Evolutionary conservation across 2,888 invertebrate species (phyloP), one percentile per base, ranked within the genome.

Genomic region (Spisula solida): DNA sequence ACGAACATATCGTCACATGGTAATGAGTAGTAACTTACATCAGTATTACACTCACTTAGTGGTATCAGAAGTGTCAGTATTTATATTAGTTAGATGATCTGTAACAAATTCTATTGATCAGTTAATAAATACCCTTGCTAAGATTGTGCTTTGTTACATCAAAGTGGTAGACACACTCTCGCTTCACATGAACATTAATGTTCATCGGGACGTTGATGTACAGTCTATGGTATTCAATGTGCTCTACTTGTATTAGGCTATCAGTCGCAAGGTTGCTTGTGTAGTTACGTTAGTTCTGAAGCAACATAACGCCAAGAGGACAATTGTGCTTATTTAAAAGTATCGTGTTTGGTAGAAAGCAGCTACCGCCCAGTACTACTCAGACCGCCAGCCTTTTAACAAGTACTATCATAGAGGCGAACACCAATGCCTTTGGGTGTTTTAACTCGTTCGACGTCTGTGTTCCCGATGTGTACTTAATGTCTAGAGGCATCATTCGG

Each of bases 91-190:
- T 25, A 18, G 29, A 12, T 31, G 34, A 34, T 75, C 18, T 75
- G 31, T 4, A 75, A 75, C 34, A 75, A 31, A 75, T 75, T 75
- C 75, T 34, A 75, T 75, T 75, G 75, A 75, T 75, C 75, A 34
- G 75, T 75, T 34, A 31, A 75, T 75, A 75, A 75, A 75, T 34
- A 34, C 16, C 18, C 75, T 29, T 75, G 34, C 25, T 75, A 75
- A 75, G 29, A 75, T 75, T 14, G 16, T 14, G 16, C 14, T 31
- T 75, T 75, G 75, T 75, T 34, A 25, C 75, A 31, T 75, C 75
- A 25, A 34, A 75, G 31, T 31, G 0, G 0, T 14, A 10, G 31
- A 31, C 75, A 75, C 25, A 51, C 51, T 51, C n/a, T 25, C 60
- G 25, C 60, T 66, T 25, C 60, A 20, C 60, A 8, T 12, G 60